Evolutionary conservation across 2,888 invertebrate species (phyloP).

Genomic region (Metalampra italica): DNA sequence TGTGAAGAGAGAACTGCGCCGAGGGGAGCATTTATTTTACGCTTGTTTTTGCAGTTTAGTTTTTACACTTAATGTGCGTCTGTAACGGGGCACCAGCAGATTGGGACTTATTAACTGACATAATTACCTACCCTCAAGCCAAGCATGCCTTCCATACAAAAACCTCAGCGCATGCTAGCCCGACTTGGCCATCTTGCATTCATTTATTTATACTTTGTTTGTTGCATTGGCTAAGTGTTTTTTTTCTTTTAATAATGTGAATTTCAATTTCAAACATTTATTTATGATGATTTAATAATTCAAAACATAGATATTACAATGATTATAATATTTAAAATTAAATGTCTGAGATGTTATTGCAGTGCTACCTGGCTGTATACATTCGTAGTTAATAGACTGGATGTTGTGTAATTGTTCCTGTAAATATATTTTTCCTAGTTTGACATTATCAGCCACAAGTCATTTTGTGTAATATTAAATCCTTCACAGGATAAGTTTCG

Average conservation of each 20-base stretch:
- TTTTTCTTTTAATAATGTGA: constrained; percentile 10
- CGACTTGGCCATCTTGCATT: no score
- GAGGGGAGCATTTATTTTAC: no score
- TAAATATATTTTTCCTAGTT: constrained; percentile 33
- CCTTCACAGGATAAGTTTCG: not conserved
- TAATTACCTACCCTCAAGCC: no score
- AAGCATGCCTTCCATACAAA: no score
- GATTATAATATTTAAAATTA: constrained; percentile 1
- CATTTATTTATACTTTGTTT: constrained; percentile 21
- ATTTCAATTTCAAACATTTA: constrained; percentile 6
- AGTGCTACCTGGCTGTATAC: not conserved
- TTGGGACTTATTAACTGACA: no score
- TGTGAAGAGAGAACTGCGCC: no score
- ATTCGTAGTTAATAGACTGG: constrained; percentile 15
- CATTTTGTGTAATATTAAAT: not conserved
- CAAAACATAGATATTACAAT: constrained; percentile 6
- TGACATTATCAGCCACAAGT: constrained; percentile 23
- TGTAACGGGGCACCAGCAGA: no score
- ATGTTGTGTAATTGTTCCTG: constrained; percentile 28
- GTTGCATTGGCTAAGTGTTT: constrained; percentile 18
- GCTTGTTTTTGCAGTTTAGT: no score
- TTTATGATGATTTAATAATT: constrained; percentile 4
- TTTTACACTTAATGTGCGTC: no score
- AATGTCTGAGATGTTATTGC: not conserved
- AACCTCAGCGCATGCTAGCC: no score